phyloP scores from a whole-genome alignment of 2,888 invertebrate species.

The Volucella zonaria region DNA sequence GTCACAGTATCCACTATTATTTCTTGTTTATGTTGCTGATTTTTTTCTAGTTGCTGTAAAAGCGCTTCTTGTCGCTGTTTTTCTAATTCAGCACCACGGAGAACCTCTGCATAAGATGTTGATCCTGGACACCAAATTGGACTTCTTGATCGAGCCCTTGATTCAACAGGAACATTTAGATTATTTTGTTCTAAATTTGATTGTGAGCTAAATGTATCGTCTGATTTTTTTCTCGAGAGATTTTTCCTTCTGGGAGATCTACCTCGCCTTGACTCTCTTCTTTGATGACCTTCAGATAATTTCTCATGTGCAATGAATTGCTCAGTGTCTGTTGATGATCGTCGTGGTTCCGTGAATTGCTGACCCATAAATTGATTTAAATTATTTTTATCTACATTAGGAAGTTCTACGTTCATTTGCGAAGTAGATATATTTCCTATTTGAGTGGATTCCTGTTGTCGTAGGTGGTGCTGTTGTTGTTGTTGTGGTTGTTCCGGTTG shows the following conservation, averaged over 20 bases:
- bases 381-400: neutral
- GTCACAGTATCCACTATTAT: neutral
- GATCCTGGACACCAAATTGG: slow-evolving; percentile 90
- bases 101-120: slow-evolving; percentile 91
- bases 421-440: neutral
- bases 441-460: slow-evolving; percentile 38
- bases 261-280: slow-evolving; percentile 50
- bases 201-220: slow-evolving; percentile 1
- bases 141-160: slow-evolving; percentile 85
- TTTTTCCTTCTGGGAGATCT: slow-evolving; percentile 61
- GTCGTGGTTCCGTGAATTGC: neutral
- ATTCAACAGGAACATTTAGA: slow-evolving; percentile 67
- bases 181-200: slow-evolving; percentile 19
- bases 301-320: slow-evolving; percentile 49
- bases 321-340: slow-evolving; percentile 9
- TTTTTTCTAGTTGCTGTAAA: slow-evolving; percentile 44
- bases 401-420: slow-evolving; percentile 6
- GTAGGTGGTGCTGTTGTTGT: slow-evolving; percentile 58
- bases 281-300: slow-evolving; percentile 3
- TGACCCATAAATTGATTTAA: neutral
- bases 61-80: slow-evolving; percentile 74
- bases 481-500: slow-evolving; percentile 38
- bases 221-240: slow-evolving; percentile 19
- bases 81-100: slow-evolving; percentile 85
- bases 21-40: slow-evolving; percentile 36